These are phyloP conservation scores for Sparidentex hasta DNA, from an alignment of 2,797 vertebrate genomes.

Conservation along the genomic window DNA sequence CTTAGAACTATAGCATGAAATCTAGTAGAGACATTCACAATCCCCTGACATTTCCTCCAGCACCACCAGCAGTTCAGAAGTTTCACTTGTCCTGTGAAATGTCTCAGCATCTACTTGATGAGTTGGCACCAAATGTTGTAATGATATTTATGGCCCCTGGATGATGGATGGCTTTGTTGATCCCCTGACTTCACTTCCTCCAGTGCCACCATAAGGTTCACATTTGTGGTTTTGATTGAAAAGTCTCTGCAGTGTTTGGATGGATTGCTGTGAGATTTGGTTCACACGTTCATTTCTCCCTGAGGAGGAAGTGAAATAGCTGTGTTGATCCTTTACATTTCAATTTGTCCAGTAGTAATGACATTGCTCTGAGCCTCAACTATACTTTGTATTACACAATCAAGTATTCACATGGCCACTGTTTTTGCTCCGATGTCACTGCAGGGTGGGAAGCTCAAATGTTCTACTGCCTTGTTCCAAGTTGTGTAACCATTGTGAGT, in stretches of 20 bases:
- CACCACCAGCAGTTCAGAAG: neutral
- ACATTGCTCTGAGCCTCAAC: neutral
- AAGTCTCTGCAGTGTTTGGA: constrained; percentile 6
- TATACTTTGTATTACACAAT: no score
- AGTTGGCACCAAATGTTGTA: neutral
- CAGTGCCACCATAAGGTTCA: neutral
- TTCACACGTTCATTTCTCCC: neutral
- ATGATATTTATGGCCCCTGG: neutral
- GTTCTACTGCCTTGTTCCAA: no score
- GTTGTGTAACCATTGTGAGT: no score
- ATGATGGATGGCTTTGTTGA: neutral
- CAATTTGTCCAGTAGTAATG: neutral
- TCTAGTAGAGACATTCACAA: neutral
- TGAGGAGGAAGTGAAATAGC: neutral
- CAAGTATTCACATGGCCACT: no score
- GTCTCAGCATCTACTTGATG: neutral
- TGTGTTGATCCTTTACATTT: neutral
- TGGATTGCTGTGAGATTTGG: neutral
- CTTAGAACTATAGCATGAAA: neutral
- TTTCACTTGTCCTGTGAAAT: neutral
- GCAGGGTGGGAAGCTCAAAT: no score
- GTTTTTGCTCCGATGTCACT: no score
- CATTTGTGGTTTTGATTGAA: constrained; percentile 13
- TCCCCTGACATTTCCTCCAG: neutral
- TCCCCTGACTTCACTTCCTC: neutral